phyloP scores from a whole-genome alignment of 2,888 invertebrate species.

The Amiota communis region DNA sequence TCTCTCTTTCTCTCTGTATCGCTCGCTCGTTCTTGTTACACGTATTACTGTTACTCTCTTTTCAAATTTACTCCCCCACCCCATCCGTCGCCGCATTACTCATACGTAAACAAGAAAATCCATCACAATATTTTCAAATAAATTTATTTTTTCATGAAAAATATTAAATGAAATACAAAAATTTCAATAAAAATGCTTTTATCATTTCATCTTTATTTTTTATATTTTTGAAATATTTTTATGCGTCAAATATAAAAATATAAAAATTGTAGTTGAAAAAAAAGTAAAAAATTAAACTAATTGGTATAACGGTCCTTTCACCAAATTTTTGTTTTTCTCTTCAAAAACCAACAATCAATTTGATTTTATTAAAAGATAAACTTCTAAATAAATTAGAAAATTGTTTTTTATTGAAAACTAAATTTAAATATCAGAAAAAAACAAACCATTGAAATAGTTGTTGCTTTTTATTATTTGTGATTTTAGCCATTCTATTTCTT shows the following conservation, averaged over 20 bases:
- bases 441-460: slow-evolving; percentile 17
- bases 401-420: slow-evolving; percentile 6
- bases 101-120: slow-evolving; percentile 16
- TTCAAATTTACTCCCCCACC: too few species aligned
- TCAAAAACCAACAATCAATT: not conserved
- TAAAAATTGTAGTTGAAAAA: slow-evolving; percentile 9
- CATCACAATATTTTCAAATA: slow-evolving; percentile 26
- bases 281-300: slow-evolving; percentile 55
- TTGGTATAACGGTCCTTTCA: slow-evolving; percentile 68
- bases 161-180: slow-evolving; percentile 33
- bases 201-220: not conserved
- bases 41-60: too few species aligned
- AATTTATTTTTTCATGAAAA: slow-evolving; percentile 35
- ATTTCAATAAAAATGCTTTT: slow-evolving; percentile 1
- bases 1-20: slow-evolving; percentile 12
- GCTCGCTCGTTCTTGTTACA: not conserved
- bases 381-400: not conserved
- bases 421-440: slow-evolving; percentile 31
- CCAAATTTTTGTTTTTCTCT: slow-evolving; percentile 48
- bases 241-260: not conserved
- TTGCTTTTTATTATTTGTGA: slow-evolving; percentile 6
- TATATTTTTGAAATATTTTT: slow-evolving; percentile 8
- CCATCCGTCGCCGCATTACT: not conserved
- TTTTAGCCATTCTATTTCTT: not conserved
- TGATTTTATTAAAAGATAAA: not conserved